These are phyloP conservation scores for Oscheius onirici DNA, from an alignment of 2,888 invertebrate genomes.

Conservation along the genomic window DNA sequence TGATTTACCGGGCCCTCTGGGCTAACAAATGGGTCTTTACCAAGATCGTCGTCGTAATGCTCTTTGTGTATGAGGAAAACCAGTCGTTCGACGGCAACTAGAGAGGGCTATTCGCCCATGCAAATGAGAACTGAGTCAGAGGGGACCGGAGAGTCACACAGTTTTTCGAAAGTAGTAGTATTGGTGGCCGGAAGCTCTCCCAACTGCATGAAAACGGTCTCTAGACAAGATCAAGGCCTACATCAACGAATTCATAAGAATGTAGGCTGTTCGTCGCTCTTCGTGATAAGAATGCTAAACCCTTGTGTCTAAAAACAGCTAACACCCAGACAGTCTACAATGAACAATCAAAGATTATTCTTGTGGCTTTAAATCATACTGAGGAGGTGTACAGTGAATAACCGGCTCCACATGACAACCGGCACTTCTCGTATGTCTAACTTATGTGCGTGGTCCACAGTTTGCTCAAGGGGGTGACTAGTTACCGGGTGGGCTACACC, in stretches of 20 bases:
- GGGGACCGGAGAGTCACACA: neutral
- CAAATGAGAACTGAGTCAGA: constrained; percentile 2
- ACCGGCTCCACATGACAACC: too few relatives aligned
- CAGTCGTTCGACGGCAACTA: constrained; percentile 4
- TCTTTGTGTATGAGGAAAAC: constrained; percentile 21
- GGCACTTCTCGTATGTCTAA: neutral
- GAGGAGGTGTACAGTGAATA: too few relatives aligned
- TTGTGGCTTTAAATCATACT: too few relatives aligned
- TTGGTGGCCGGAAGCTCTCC: too few relatives aligned
- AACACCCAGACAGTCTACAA: too few relatives aligned
- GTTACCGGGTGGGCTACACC: neutral
- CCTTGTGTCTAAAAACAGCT: too few relatives aligned
- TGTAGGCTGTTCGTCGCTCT: too few relatives aligned
- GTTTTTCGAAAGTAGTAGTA: neutral
- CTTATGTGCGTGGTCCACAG: neutral
- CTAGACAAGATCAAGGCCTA: too few relatives aligned
- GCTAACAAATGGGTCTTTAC: neutral
- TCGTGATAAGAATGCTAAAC: too few relatives aligned
- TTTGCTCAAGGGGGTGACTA: neutral
- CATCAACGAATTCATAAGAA: too few relatives aligned
- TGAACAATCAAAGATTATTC: too few relatives aligned
- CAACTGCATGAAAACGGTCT: too few relatives aligned
- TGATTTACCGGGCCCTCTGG: constrained; percentile 7
- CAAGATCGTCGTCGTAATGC: constrained; percentile 15
- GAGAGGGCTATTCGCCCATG: neutral